Conservation (phyloP, 2,113 vertebrate species). For the Heloderma charlesbogerti region DNA sequence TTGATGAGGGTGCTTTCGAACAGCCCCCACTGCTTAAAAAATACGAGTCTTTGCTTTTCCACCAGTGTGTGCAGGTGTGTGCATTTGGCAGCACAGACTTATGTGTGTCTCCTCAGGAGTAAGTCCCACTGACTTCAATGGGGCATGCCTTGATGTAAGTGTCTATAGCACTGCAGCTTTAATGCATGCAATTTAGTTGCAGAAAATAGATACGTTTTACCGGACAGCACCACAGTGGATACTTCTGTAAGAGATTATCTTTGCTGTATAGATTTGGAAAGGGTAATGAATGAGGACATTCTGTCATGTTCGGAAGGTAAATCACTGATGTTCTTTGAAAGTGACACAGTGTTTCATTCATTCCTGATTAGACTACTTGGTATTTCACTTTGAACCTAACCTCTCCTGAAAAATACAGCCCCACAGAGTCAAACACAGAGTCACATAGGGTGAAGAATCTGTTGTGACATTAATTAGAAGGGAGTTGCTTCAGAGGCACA, state of each 20-base stretch:
- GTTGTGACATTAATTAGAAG: conserved; percentile 50
- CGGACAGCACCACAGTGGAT: rapidly evolving
- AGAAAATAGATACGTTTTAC: conserved; percentile 26
- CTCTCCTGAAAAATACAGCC: conserved; percentile 28
- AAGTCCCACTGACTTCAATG: background rate
- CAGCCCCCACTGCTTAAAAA: background rate
- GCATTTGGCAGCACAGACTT: too few relatives aligned
- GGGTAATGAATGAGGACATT: background rate
- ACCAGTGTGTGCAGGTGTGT: background rate
- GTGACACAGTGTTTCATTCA: conserved; percentile 38
- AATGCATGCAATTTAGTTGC: background rate
- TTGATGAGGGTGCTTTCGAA: background rate
- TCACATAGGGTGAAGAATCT: conserved; percentile 35
- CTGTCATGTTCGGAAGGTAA: conserved; percentile 38
- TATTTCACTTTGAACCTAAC: conserved; percentile 33
- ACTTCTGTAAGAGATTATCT: conserved; percentile 29
- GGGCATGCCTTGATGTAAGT: background rate
- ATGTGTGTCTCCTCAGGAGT: background rate
- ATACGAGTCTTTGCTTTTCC: background rate
- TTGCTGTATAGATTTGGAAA: conserved; percentile 14
- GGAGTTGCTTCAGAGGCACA: conserved; percentile 16
- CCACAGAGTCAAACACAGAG: background rate
- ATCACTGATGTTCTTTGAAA: conserved; percentile 40
- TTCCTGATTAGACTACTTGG: conserved; percentile 43
- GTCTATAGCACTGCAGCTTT: background rate